Percentiles rank a stretch among this genome's conserved stretches.
phyloP scores from a whole-genome alignment of 2,797 vertebrate genomes.

The Tokudaia tokunoshimensis region DNA sequence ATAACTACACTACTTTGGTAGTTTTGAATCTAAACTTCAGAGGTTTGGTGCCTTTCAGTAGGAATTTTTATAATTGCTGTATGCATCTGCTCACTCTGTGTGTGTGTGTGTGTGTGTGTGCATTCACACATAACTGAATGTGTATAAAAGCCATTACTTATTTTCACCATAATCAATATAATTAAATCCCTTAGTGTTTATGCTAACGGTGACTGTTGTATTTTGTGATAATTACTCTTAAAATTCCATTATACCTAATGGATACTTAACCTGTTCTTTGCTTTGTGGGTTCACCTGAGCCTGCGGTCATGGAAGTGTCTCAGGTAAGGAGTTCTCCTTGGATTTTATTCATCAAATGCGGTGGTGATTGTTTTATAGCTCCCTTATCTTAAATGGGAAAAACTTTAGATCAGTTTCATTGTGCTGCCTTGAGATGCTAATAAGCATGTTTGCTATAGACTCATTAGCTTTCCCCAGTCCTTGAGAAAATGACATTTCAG shows the following conservation, averaged over 20 bases:
- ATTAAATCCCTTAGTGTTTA: conserved; percentile 28
- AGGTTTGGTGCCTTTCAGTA: background rate
- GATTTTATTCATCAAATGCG: background rate
- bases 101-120: background rate
- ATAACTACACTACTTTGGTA: background rate
- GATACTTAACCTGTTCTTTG: background rate
- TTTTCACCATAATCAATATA: conserved; percentile 17
- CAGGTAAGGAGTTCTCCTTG: background rate
- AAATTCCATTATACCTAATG: conserved; percentile 19
- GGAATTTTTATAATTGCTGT: conserved; percentile 28
- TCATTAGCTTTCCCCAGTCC: conserved; percentile 4
- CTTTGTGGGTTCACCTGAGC: background rate
- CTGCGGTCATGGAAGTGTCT: background rate
- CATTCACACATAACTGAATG: background rate
- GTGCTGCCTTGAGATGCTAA: background rate
- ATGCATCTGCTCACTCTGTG: background rate
- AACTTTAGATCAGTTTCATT: background rate
- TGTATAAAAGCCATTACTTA: background rate
- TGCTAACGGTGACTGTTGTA: background rate
- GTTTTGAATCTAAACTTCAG: background rate
- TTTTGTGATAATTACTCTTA: conserved; percentile 31
- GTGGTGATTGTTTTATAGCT: background rate
- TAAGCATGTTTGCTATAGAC: background rate
- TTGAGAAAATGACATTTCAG: conserved; percentile 35
- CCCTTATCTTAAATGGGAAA: no score